Conservation (phyloP, 2,113 vertebrate species). For the Cranoglanis bouderius region DNA sequence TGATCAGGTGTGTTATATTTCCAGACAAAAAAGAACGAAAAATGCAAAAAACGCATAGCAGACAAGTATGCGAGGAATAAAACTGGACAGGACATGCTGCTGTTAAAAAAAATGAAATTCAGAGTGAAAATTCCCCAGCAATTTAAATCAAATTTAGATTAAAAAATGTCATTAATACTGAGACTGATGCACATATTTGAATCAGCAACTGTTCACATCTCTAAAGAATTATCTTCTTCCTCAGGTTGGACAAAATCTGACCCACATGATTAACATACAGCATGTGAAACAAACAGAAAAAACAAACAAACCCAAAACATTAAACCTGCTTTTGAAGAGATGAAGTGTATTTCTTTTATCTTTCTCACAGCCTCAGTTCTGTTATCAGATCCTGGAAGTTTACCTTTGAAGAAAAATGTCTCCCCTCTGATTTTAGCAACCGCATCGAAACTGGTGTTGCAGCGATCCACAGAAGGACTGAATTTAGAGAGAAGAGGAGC, state of each 20-base stretch:
- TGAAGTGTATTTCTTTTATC: not conserved
- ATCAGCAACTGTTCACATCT: too few species aligned
- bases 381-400: not conserved
- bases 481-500: not conserved
- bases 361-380: not conserved
- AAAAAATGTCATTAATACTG: too few species aligned
- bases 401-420: constrained; percentile 79
- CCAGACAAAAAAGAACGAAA: too few species aligned
- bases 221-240: not conserved
- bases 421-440: constrained; percentile 75
- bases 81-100: too few species aligned
- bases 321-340: not conserved
- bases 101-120: too few species aligned
- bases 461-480: constrained; percentile 65
- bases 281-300: not conserved
- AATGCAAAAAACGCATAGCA: too few species aligned
- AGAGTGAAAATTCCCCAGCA: not conserved
- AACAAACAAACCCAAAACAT: not conserved
- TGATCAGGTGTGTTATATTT: too few species aligned
- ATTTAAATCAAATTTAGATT: too few species aligned
- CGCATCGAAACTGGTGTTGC: constrained; percentile 73
- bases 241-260: not conserved
- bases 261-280: not conserved
- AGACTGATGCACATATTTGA: too few species aligned
- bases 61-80: too few species aligned